These are phyloP conservation scores for Solenopsis invicta DNA, from an alignment of 1,140 invertebrate genomes.

Conservation along the genomic window DNA sequence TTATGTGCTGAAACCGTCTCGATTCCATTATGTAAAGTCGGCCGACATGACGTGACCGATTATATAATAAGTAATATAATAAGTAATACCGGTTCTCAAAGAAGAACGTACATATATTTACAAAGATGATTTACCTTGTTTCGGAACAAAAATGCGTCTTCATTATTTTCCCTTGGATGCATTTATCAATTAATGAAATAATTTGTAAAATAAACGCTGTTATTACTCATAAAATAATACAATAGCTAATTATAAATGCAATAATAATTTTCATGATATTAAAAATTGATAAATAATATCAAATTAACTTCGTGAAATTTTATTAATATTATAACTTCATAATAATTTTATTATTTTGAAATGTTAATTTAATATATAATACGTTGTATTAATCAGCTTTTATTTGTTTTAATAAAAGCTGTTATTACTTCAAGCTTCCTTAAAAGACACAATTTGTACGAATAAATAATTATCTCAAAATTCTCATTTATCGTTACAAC, in stretches of 20 bases:
- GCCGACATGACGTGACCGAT: constrained; percentile 8
- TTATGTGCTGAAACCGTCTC: constrained; percentile 24
- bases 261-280: no score
- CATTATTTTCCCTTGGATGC: background rate
- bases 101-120: background rate
- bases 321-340: no score
- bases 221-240: background rate
- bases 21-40: constrained; percentile 41
- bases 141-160: background rate
- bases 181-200: constrained; percentile 5
- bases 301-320: no score
- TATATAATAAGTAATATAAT: constrained; percentile 59
- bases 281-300: no score
- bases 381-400: background rate
- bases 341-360: no score
- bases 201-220: background rate
- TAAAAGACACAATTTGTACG: background rate
- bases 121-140: background rate
- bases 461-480: background rate
- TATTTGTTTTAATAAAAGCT: background rate
- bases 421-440: background rate
- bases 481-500: constrained; percentile 5
- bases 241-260: background rate
- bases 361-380: background rate
- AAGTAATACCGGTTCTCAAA: background rate